Evolutionary conservation across 2,888 invertebrate genomes (phyloP), one percentile per base, ranked within the genome.

Genomic region (Drosophila niveifrons): DNA sequence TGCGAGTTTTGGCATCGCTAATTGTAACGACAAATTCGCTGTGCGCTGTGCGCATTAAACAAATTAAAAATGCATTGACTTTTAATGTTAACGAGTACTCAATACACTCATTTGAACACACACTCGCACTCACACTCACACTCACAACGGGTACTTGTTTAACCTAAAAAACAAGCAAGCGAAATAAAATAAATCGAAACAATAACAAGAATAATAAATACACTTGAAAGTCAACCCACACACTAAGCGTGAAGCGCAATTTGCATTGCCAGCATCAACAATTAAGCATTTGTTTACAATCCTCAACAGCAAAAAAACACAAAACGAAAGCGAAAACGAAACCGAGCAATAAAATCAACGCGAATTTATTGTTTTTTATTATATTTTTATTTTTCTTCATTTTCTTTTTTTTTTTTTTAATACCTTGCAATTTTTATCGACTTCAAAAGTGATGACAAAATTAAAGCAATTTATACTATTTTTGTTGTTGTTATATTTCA

Each of bases 221-320:
- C 67, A 73, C 73, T 81, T 78, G 34, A 58, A 72, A 69, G 61
- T 72, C 74, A 67, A 66, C 88, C 88, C 85, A 88, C 88, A 79
- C 65, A 50, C 52, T 52, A 29, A 70, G 61, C 57, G 59, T 55
- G 52, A 66, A 78, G 47, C 52, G 58, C 59, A 68, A 79, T 81
- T 87, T 78, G 80, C 86, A 85, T 82, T 78, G 82, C 69, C 69
- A 73, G 63, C 85, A 82, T 52, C 66, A 75, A 74, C 88, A 83
- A 83, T 83, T 87, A 87, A 77, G 67, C 70, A 85, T 87, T 82
- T 87, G 88, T 87, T 87, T 84, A 87, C 87, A 82, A 76, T 78
- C 17, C 61, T 57, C 79, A 77, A 56, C 48, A 63, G 57, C 47
- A 75, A 68, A 72, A 18, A 17, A 28, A 23, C 39, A 55, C 47